A percentile compares a stretch with the other conserved stretches of the same genome.
These are phyloP conservation scores for Rotaria macrura DNA, from an alignment of 2,888 invertebrate species.

Conservation along the genomic window DNA sequence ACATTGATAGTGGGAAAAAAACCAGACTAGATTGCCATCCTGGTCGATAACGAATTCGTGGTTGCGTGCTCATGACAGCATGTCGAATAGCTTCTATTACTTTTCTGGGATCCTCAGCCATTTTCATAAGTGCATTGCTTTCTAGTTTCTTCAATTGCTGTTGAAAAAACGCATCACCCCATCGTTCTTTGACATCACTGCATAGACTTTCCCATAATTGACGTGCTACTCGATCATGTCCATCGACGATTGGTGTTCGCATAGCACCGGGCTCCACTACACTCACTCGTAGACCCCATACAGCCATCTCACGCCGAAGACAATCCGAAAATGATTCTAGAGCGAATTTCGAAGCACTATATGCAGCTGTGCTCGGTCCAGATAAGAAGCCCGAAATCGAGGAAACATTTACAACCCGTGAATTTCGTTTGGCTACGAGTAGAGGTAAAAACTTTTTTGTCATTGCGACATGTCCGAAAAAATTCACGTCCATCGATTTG, in stretches of 20 bases:
- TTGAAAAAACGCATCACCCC: not conserved
- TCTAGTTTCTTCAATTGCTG: not conserved
- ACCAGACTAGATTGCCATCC: not conserved
- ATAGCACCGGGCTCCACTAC: not conserved
- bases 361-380: not conserved
- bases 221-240: not conserved
- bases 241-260: not conserved
- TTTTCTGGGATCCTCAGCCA: not conserved
- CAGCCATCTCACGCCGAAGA: not conserved
- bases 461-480: not conserved
- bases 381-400: not conserved
- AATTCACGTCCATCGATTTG: not conserved
- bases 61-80: not conserved
- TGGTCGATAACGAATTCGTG: not conserved
- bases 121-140: not conserved
- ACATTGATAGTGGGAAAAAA: not conserved
- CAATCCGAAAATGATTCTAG: not conserved
- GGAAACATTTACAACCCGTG: not conserved
- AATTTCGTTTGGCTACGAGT: not conserved
- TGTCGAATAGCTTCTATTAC: not conserved
- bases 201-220: not conserved
- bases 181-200: not conserved
- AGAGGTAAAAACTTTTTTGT: not conserved
- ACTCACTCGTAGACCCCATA: not conserved
- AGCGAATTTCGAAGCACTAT: not conserved